phyloP scores from a whole-genome alignment of 2,797 vertebrate genomes.

The Tiaroga cobitis region DNA sequence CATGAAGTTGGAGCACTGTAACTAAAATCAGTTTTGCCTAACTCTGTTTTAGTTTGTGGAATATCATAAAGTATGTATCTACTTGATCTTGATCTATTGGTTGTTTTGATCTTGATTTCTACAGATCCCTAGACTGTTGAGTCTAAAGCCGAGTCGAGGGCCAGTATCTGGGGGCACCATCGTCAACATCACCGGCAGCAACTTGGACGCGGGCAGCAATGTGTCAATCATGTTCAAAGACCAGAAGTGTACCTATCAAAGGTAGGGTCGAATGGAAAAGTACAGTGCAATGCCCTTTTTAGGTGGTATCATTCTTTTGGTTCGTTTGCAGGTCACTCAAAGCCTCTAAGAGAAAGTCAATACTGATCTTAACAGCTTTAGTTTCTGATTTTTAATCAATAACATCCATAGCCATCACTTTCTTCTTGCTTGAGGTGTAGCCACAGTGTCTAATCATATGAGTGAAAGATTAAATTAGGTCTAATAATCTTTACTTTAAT shows the following conservation, averaged over 20 bases:
- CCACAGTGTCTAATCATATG: conserved; percentile 15
- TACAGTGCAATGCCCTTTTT: conserved; percentile 2
- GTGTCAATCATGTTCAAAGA: conserved; percentile 92
- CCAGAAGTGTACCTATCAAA: conserved; percentile 92
- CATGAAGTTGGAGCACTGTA: too few relatives aligned
- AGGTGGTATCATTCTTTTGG: conserved; percentile 47
- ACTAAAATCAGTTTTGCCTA: too few relatives aligned
- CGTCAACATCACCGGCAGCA: conserved; percentile 94
- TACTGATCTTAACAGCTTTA: conserved; percentile 53
- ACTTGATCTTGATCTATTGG: too few relatives aligned
- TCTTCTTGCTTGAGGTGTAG: conserved; percentile 1
- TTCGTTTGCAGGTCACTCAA: not conserved
- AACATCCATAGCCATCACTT: conserved; percentile 49
- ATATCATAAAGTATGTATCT: too few relatives aligned
- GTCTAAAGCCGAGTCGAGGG: conserved; percentile 87
- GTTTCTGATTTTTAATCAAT: conserved; percentile 64
- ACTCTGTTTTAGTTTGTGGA: too few relatives aligned
- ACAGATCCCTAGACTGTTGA: conserved; percentile 87
- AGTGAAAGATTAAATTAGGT: conserved; percentile 20
- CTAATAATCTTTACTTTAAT: conserved; percentile 17
- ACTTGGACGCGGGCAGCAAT: conserved; percentile 94
- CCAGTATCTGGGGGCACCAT: conserved; percentile 95
- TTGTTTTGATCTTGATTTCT: conserved; percentile 15
- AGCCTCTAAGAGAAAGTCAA: conserved; percentile 35
- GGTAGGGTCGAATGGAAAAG: conserved; percentile 73